Evolutionary conservation across 2,888 invertebrate genomes (phyloP).

Genomic region (Orthosia gracilis): DNA sequence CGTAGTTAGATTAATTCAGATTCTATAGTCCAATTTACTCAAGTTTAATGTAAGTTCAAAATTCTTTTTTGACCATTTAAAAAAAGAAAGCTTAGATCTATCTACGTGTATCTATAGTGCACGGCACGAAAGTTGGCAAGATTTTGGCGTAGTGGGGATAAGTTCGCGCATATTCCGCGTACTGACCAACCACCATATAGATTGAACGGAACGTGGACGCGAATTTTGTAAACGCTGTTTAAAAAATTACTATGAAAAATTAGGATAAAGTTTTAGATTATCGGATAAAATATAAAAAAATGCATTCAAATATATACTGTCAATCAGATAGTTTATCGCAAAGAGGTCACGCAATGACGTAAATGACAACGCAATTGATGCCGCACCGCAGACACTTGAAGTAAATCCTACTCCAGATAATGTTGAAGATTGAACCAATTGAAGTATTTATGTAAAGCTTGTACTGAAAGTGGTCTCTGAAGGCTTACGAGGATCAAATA

Average conservation of each 20-base stretch:
- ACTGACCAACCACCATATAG: too few species aligned
- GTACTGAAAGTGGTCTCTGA: slow-evolving; percentile 13
- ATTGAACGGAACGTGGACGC: too few species aligned
- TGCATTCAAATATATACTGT: slow-evolving; percentile 5
- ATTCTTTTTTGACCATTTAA: too few species aligned
- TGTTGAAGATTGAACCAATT: slow-evolving; percentile 18
- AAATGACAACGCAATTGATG: slow-evolving; percentile 1
- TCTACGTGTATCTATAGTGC: too few species aligned
- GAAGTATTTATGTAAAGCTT: slow-evolving; percentile 33
- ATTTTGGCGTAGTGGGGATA: too few species aligned
- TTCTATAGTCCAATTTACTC: too few species aligned
- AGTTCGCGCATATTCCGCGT: too few species aligned
- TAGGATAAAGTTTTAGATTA: background rate
- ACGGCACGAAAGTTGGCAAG: too few species aligned
- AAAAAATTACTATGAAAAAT: background rate
- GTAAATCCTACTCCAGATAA: slow-evolving; percentile 28
- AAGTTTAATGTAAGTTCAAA: too few species aligned
- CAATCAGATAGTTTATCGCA: slow-evolving; percentile 35
- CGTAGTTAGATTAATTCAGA: too few species aligned
- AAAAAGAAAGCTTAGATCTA: too few species aligned
- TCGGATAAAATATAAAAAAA: background rate
- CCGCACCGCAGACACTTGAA: slow-evolving; percentile 23
- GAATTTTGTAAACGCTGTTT: too few species aligned
- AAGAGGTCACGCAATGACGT: slow-evolving; percentile 31
- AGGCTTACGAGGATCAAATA: slow-evolving; percentile 9